phyloP scores from a whole-genome alignment of 2,888 invertebrate species.

The Chouioia cunea region DNA sequence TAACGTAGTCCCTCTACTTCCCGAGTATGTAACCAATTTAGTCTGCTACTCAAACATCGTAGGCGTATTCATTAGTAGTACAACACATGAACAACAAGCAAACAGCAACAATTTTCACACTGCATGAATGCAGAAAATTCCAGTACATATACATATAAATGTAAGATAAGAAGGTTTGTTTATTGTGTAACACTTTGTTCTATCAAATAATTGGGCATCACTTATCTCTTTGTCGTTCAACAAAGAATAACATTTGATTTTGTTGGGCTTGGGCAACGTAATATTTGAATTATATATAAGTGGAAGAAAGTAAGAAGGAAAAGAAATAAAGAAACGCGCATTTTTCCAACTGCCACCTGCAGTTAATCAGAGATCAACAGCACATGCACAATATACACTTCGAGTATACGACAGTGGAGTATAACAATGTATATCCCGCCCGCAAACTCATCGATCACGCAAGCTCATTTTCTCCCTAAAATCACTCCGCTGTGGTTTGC shows the following conservation, averaged over 20 bases:
- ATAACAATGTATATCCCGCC: too few relatives aligned
- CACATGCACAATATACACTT: too few relatives aligned
- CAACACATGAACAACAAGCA: constrained; percentile 4
- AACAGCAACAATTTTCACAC: constrained; percentile 10
- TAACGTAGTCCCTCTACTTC: neutral
- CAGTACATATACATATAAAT: too few relatives aligned
- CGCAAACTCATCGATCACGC: too few relatives aligned
- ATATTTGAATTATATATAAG: neutral
- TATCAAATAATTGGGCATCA: too few relatives aligned
- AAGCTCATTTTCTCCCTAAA: too few relatives aligned
- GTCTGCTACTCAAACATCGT: constrained; percentile 58
- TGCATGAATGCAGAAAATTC: neutral
- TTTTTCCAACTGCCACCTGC: constrained; percentile 30
- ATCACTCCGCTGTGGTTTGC: too few relatives aligned
- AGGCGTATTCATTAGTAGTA: constrained; percentile 22
- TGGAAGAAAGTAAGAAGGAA: constrained; percentile 4
- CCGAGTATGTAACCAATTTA: constrained; percentile 60
- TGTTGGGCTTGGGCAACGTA: too few relatives aligned
- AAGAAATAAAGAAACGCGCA: constrained; percentile 25
- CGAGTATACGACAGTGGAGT: too few relatives aligned
- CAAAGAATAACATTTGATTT: neutral
- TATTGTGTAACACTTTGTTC: too few relatives aligned
- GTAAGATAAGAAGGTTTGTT: too few relatives aligned
- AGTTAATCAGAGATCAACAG: constrained; percentile 3
- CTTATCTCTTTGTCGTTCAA: neutral